These are phyloP conservation scores for Catharus fuscescens DNA, from an alignment of 2,113 vertebrate species.

Conservation along the genomic window DNA sequence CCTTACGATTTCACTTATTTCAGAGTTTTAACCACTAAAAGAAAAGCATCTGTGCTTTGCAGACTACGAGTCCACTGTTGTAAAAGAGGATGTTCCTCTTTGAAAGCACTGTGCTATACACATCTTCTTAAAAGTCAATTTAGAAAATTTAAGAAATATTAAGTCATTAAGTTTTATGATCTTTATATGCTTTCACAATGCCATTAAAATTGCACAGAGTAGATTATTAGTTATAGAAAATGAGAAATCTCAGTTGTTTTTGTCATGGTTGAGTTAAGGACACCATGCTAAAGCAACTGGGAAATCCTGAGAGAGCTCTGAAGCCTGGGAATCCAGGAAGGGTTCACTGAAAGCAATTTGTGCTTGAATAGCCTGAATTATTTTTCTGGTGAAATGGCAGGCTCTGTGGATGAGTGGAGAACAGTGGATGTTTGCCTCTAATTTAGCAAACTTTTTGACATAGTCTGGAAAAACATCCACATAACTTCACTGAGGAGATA, in stretches of 20 bases:
- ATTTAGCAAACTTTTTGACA: background rate
- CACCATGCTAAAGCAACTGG: background rate
- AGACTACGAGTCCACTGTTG: background rate
- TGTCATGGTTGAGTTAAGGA: background rate
- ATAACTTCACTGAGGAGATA: background rate
- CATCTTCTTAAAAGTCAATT: background rate
- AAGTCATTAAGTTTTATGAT: background rate
- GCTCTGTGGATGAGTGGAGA: background rate
- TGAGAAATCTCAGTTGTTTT: background rate
- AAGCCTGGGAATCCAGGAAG: background rate
- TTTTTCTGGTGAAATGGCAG: background rate
- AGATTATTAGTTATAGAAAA: background rate
- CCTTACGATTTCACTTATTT: background rate
- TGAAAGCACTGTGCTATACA: background rate
- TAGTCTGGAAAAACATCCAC: background rate
- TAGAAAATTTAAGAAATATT: background rate
- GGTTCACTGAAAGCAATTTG: background rate
- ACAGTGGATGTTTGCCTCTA: background rate
- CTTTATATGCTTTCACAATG: background rate
- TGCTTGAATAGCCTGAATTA: background rate
- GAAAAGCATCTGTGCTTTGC: background rate
- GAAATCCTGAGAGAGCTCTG: background rate
- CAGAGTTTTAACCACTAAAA: background rate
- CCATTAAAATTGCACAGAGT: background rate
- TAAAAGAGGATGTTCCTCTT: background rate